Conservation (phyloP, 2,888 invertebrate genomes). For the Trichacis sp. region DNA sequence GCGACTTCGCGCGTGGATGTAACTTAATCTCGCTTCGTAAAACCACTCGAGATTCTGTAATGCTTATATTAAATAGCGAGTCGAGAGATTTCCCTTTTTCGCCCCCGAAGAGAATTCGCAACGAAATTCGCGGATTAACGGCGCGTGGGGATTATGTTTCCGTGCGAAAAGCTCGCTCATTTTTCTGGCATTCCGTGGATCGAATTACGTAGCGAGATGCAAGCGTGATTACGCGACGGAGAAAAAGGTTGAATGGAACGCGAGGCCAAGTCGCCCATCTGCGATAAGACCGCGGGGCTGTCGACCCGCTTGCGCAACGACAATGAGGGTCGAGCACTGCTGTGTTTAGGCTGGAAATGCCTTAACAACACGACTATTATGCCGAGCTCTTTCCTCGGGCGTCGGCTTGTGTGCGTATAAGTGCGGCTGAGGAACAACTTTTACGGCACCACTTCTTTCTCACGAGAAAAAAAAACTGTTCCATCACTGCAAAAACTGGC, state of each 20-base stretch:
- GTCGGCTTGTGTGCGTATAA: constrained; percentile 27
- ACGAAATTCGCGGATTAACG: neutral
- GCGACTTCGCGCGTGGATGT: constrained; percentile 35
- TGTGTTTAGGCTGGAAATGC: constrained; percentile 49
- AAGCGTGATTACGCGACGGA: constrained; percentile 2
- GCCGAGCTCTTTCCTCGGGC: constrained; percentile 39
- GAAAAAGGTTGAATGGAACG: constrained; percentile 1
- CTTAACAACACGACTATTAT: constrained; percentile 38
- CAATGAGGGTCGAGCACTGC: constrained; percentile 35
- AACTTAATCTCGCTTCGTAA: constrained; percentile 41
- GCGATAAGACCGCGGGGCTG: constrained; percentile 29
- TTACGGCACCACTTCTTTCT: neutral
- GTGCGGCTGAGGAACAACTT: neutral
- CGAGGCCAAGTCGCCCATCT: constrained; percentile 14
- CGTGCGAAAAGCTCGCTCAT: neutral
- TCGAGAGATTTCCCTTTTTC: too few species aligned
- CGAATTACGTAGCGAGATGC: neutral
- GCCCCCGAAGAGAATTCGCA: neutral
- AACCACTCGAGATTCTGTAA: constrained; percentile 42
- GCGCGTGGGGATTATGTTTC: neutral
- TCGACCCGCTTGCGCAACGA: constrained; percentile 21
- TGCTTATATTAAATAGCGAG: too few species aligned
- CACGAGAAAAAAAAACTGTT: too few species aligned
- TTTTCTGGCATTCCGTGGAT: constrained; percentile 1
- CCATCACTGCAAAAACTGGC: too few species aligned